A percentile compares a stretch with the other conserved stretches of the same genome.
Evolutionary conservation across 1,140 invertebrate genomes (phyloP).

Genomic region (Atta colombica): DNA sequence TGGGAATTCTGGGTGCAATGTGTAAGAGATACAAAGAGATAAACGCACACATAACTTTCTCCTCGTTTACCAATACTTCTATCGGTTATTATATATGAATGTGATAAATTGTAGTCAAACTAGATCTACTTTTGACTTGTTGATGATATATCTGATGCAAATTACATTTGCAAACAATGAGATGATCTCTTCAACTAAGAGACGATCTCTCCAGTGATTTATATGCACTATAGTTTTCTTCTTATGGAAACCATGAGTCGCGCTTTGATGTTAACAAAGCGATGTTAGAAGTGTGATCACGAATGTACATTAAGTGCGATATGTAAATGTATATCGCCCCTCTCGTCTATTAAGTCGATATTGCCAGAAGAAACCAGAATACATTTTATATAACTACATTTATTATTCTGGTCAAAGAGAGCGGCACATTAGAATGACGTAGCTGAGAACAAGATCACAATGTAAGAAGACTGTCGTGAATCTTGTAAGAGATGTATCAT

Average conservation of each 20-base stretch:
- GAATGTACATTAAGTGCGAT: conserved; percentile 48
- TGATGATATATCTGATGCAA: conserved; percentile 48
- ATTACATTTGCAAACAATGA: conserved; percentile 49
- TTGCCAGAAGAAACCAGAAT: conserved; percentile 28
- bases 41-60: conserved; percentile 70
- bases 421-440: conserved; percentile 20
- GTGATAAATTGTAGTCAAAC: conserved; percentile 67
- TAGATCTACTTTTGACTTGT: conserved; percentile 62
- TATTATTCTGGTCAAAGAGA: conserved; percentile 66
- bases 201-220: conserved; percentile 46
- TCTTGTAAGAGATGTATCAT: conserved; percentile 29
- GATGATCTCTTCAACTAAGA: conserved; percentile 40
- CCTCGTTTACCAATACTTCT: conserved; percentile 68
- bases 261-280: conserved; percentile 49
- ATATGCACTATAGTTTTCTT: conserved; percentile 60
- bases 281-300: conserved; percentile 47
- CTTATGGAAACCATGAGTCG: conserved; percentile 25
- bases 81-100: conserved; percentile 53
- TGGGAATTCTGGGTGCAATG: conserved; percentile 55
- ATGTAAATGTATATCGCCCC: conserved; percentile 49
- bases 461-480: conserved; percentile 29
- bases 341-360: conserved; percentile 64
- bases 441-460: conserved; percentile 36
- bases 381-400: conserved; percentile 64
- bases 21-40: conserved; percentile 51